phyloP scores from a whole-genome alignment of 2,113 vertebrate species.

The Aegithalos caudatus region DNA sequence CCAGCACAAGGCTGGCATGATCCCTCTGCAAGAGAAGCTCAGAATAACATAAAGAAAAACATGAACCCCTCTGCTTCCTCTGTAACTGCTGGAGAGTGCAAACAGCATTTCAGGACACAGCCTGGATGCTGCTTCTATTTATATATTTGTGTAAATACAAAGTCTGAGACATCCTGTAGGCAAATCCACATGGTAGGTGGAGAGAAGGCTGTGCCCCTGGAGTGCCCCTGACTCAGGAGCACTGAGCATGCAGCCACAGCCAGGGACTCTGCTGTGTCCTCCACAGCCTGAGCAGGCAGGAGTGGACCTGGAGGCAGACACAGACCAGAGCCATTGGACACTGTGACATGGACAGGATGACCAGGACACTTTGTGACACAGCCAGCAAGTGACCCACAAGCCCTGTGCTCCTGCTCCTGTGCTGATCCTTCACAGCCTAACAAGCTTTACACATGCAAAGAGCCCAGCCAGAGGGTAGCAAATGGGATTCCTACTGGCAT shows the following conservation, averaged over 20 bases:
- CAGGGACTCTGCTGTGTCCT: not conserved
- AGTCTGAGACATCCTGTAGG: not conserved
- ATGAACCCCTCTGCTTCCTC: not conserved
- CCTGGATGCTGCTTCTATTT: not conserved
- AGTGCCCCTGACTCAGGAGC: not conserved
- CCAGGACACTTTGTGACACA: not conserved
- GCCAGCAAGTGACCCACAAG: not conserved
- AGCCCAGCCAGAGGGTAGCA: not conserved
- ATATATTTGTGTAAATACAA: not conserved
- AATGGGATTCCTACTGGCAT: not conserved
- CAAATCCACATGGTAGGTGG: not conserved
- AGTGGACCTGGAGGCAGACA: not conserved
- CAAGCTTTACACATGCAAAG: not conserved
- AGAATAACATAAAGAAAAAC: not conserved
- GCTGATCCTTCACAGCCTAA: not conserved
- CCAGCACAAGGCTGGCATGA: not conserved
- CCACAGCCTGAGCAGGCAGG: not conserved
- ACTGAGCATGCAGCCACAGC: not conserved
- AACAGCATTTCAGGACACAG: not conserved
- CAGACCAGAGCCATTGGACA: not conserved
- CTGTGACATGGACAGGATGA: not conserved
- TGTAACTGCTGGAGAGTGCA: not conserved
- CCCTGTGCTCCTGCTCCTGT: not conserved
- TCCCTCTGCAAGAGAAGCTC: not conserved
- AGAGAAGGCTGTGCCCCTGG: not conserved